Conservation (phyloP, 53 echinoderm and acorn worm species). For the Holothuria leucospilota region DNA sequence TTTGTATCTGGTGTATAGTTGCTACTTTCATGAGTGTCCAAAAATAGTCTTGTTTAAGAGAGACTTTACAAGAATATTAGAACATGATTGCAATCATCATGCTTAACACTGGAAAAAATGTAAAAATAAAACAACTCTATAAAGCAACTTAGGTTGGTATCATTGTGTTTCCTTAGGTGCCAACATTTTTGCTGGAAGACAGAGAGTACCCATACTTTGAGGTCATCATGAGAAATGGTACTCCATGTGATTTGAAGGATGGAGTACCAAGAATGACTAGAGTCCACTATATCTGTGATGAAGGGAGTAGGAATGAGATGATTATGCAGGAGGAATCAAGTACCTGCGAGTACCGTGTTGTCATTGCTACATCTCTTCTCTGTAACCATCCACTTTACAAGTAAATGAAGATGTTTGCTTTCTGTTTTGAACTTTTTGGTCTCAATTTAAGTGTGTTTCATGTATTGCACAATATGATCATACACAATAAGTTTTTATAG, state of each 20-base stretch:
- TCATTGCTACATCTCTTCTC: constrained; percentile 76
- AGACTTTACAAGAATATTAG: no score
- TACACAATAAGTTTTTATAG: no score
- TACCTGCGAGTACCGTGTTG: constrained; percentile 91
- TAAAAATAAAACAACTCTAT: background rate
- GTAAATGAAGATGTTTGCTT: constrained; percentile 53
- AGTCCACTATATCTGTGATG: constrained; percentile 89
- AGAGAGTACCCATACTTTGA: constrained; percentile 94
- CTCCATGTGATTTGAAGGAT: constrained; percentile 82
- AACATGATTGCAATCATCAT: no score
- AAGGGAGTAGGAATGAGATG: constrained; percentile 81
- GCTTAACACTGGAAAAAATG: no score
- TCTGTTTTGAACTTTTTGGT: no score
- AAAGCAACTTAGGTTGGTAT: background rate
- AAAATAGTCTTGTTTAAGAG: no score
- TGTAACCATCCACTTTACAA: constrained; percentile 90
- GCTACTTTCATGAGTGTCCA: no score
- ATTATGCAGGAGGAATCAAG: constrained; percentile 85
- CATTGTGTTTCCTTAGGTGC: constrained; percentile 61
- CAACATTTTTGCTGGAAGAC: constrained; percentile 76
- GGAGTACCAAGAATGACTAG: constrained; percentile 74
- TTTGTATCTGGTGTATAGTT: no score
- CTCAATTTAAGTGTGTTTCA: no score
- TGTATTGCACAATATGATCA: no score
- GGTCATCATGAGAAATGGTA: constrained; percentile 87